Evolutionary conservation across 1,140 invertebrate genomes (phyloP).

Genomic region (Diorhabda sublineata): DNA sequence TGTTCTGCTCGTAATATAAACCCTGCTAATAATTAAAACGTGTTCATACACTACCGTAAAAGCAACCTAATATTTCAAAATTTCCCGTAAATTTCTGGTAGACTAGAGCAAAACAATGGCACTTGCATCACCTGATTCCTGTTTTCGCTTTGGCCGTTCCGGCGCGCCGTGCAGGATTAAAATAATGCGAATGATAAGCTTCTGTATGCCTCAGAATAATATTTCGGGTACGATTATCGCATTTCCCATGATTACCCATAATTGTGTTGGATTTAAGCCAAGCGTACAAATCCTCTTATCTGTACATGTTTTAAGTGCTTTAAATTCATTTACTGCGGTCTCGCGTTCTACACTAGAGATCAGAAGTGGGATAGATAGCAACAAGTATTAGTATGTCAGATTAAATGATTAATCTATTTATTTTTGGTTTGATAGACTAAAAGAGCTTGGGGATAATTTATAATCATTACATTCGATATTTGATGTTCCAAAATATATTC

Average conservation of each 20-base stretch:
- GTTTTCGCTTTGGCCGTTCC: background rate
- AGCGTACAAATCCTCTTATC: conserved; percentile 29
- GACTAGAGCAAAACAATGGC: background rate
- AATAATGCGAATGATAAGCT: conserved; percentile 17
- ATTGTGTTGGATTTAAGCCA: conserved; percentile 26
- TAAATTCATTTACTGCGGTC: conserved; percentile 21
- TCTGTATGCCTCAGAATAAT: conserved; percentile 19
- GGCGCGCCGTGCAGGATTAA: background rate
- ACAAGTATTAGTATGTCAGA: conserved; percentile 10
- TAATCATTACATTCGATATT: too few relatives aligned
- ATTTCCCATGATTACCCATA: conserved; percentile 31
- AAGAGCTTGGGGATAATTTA: too few relatives aligned
- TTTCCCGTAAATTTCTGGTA: background rate
- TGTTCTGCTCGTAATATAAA: too few relatives aligned
- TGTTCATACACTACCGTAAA: background rate
- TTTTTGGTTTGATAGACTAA: background rate
- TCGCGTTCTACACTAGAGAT: background rate
- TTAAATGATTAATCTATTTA: background rate
- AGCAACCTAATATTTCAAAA: background rate
- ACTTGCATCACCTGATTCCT: background rate
- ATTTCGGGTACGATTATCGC: conserved; percentile 30
- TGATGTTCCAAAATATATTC: too few relatives aligned
- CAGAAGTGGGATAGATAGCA: conserved; percentile 7
- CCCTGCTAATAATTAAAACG: background rate
- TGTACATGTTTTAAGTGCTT: conserved; percentile 28